Evolutionary conservation across 2,113 vertebrate genomes (phyloP).

Genomic region (Corydoras sp.): DNA sequence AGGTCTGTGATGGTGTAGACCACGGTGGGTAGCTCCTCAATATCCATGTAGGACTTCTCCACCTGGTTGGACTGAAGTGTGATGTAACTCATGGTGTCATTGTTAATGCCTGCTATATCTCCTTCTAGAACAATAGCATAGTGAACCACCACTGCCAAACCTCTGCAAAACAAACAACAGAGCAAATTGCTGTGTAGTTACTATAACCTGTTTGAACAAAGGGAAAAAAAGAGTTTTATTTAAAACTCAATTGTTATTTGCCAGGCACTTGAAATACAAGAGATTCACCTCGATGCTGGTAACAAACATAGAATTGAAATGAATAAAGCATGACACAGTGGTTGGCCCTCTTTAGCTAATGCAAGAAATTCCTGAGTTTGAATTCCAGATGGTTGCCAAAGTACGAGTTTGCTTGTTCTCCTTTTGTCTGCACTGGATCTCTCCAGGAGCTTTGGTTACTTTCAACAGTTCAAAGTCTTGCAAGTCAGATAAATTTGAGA

Average conservation of each 20-base stretch:
- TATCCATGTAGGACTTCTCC: conserved; percentile 72
- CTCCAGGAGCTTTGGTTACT: too few species aligned
- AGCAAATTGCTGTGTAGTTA: background rate
- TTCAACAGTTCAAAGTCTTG: too few species aligned
- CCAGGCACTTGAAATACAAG: too few species aligned
- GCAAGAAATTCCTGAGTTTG: background rate
- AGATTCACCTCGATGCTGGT: too few species aligned
- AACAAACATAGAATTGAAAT: too few species aligned
- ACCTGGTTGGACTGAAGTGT: conserved; percentile 83
- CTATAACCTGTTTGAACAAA: background rate
- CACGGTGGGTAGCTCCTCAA: conserved; percentile 77
- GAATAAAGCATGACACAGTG: background rate
- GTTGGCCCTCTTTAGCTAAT: background rate
- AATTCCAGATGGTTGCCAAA: too few species aligned
- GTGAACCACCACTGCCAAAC: conserved; percentile 75
- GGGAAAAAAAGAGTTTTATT: too few species aligned
- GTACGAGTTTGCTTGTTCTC: too few species aligned
- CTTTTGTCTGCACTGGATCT: too few species aligned
- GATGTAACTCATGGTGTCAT: conserved; percentile 80
- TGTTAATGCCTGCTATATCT: conserved; percentile 66
- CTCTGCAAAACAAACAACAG: conserved; percentile 46
- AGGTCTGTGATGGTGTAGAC: conserved; percentile 86
- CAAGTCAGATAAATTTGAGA: too few species aligned
- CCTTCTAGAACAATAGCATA: conserved; percentile 80
- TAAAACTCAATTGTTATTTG: too few species aligned